Percentiles rank a stretch among this genome's conserved stretches.
Conservation (phyloP, 2,888 invertebrate species). For the Lasioglossum zephyrum region DNA sequence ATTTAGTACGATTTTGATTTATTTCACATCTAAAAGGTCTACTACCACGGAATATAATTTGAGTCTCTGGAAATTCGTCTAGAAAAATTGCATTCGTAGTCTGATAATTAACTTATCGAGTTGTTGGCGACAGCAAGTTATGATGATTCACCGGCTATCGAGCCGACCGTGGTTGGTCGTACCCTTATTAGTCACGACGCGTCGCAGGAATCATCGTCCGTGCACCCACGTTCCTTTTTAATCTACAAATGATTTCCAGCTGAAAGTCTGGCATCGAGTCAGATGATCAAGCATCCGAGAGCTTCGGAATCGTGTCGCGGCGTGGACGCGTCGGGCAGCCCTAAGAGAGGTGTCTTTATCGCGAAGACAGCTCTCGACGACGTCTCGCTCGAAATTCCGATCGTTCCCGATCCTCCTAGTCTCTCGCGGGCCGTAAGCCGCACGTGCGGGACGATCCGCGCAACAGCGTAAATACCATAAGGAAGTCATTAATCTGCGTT, state of each 20-base stretch:
- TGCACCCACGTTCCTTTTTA: background rate
- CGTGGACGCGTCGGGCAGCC: background rate
- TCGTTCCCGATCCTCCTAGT: constrained; percentile 32
- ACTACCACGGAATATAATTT: too few relatives aligned
- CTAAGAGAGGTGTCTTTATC: constrained; percentile 3
- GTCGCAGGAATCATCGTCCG: background rate
- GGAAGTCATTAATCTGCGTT: constrained; percentile 64
- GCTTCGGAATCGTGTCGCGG: background rate
- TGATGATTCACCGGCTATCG: background rate
- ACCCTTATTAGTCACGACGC: background rate
- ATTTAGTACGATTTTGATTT: too few relatives aligned
- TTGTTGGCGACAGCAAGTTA: background rate
- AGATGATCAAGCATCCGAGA: background rate
- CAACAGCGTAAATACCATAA: constrained; percentile 52
- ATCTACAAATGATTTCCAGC: background rate
- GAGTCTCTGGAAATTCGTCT: too few relatives aligned
- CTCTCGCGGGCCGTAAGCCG: background rate
- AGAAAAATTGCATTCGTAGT: too few relatives aligned
- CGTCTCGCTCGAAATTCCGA: constrained; percentile 44
- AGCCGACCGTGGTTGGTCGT: background rate
- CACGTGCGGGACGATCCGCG: constrained; percentile 18
- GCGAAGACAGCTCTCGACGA: constrained; percentile 10
- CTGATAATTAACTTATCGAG: background rate
- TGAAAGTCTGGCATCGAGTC: background rate
- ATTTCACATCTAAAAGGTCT: too few relatives aligned